Evolutionary conservation across 2,797 vertebrate species (phyloP), one percentile per base, ranked within the genome.

Genomic region (Babyrousa celebensis): DNA sequence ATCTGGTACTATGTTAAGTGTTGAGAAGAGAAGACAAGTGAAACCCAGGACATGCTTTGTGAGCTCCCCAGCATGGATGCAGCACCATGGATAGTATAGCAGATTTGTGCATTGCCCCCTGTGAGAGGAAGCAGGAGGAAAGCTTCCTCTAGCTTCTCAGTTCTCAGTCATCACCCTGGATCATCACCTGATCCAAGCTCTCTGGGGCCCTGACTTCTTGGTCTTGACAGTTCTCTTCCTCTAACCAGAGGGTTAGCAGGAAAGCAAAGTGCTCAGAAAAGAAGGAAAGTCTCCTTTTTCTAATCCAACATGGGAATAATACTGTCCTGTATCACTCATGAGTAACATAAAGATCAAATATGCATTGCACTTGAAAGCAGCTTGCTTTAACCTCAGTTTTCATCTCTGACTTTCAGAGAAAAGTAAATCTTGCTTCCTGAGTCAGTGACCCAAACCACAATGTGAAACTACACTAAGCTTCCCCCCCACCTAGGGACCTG

Each of bases 381-480:
- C 83, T 29, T 79, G 77, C 72, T 96, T 87, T 23, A 71, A n/a
- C 20, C 56, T 93, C 72, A 68, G 12, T 60, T 94, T 93, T 93
- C 86, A 93, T n/a, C 75, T 96, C 60, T 71, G 29, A 87, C 54
- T 80, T 92, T 20, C 54, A 62, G 48, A 82, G 85, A 90, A 91
- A 17, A 58, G 12, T 60, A 78, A 25, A 71, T 63, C 43, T 62
- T 43, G 8, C 63, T 91, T 88, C 40, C 63, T 71, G 70, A 83
- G 82, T 11, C 43, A 86, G 16, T 4, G 68, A 89, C 54, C 58
- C 82, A 87, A 74, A 89, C n/a, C 27, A 29, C 20, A 83, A 43
- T 12, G 25, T 67, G 72, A 58, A 48, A 85, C 1, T 4, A 54
- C 54, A 85, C 1, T 5, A 54, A 23, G 10, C 43, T 91, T 23